Evolutionary conservation across 2,888 invertebrate species (phyloP), one percentile per base, ranked within the genome.

Genomic region (Escarpia spicata): DNA sequence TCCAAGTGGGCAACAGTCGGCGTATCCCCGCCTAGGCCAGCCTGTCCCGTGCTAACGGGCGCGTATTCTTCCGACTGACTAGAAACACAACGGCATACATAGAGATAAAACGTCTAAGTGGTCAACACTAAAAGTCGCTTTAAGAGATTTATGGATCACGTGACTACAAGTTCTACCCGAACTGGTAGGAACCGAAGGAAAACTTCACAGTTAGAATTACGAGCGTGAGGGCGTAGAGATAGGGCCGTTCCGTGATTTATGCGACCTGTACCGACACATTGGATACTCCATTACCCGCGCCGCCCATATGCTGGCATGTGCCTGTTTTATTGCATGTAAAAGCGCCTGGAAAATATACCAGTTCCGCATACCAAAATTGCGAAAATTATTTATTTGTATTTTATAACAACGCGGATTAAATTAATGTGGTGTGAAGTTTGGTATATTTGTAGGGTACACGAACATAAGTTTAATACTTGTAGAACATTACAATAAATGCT

Each of bases 81-180:
- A n/a, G 4, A 75, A 26, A 75, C 75, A 75, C 75, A 75, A 75
- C 75, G 75, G 75, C 26, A 75, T 52, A 52, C 52, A 75, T 6
- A 75, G 19, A 75, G 75, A 75, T 75, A 75, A 75, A 75, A 75
- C 75, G 75, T 75, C 19, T 75, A 75, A 26, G 75, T 75, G 75
- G 75, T 75, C 75, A 75, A 75, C 75, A 75, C 75, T 75, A 75
- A 75, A 75, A 75, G 75, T 75, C 75, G 75, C 75, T 75, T 75
- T 75, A 75, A 26, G n/a, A 75, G 75, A 75, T 75, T 75, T 75
- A 75, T 75, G 75, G 75, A 75, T 26, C 75, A 75, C 75, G 75
- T 75, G 75, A 75, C 75, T 3, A 0, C 26, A 26, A n/a, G 75
- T 75, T 75, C 75, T 75, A 75, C 75, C 75, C 75, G 75, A 75